phyloP scores from a whole-genome alignment of 2,113 vertebrate genomes.

The Malurus alboscapulatus region DNA sequence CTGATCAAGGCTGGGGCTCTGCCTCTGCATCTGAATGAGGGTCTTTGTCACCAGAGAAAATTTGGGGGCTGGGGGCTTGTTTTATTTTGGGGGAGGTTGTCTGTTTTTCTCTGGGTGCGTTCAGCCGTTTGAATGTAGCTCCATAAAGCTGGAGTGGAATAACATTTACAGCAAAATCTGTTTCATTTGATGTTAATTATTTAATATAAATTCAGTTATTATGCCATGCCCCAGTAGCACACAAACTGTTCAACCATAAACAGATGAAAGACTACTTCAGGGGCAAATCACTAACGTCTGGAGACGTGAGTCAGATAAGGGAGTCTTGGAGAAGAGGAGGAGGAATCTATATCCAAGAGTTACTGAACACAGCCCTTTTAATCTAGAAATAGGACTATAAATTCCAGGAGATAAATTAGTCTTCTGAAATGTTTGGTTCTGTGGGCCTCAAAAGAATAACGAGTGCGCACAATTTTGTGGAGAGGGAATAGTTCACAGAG shows the following conservation, averaged over 20 bases:
- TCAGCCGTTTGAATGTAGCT: background rate
- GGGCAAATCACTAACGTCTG: background rate
- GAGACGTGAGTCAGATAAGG: background rate
- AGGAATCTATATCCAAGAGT: conserved; percentile 1
- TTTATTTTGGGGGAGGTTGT: background rate
- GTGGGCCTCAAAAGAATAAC: background rate
- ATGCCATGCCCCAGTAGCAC: conserved; percentile 22
- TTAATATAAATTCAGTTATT: conserved; percentile 50
- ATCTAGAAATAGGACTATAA: conserved; percentile 10
- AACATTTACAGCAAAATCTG: background rate
- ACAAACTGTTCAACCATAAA: conserved; percentile 56
- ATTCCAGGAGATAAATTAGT: conserved; percentile 24
- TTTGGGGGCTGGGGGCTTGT: background rate
- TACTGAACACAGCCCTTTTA: conserved; percentile 1
- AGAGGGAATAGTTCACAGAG: background rate
- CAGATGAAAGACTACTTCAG: conserved; percentile 48
- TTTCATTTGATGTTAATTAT: conserved; percentile 53
- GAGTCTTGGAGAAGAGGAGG: conserved; percentile 18
- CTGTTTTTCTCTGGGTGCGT: background rate
- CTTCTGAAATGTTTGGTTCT: background rate
- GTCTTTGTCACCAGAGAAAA: background rate
- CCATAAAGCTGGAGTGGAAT: background rate
- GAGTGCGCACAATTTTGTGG: background rate
- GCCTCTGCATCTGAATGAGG: background rate
- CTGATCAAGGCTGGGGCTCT: background rate